These are phyloP conservation scores for Tetraodon nigroviridis DNA, from an alignment of 2,113 vertebrate species.

Conservation along the genomic window DNA sequence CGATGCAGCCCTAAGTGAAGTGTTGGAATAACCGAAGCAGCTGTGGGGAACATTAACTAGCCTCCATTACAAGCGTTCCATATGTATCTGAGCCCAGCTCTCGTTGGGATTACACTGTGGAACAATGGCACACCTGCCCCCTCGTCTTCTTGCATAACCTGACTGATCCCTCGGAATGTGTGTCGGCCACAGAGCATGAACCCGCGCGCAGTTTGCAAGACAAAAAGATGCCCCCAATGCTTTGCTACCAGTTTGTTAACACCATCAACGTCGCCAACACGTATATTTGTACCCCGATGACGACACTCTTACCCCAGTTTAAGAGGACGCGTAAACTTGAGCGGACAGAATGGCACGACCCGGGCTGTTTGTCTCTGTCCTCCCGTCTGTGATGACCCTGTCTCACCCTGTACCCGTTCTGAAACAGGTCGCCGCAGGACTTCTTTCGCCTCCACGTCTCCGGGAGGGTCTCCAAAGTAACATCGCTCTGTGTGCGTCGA, in stretches of 20 bases:
- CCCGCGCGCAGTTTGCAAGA: not conserved
- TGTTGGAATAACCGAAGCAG: conserved; percentile 31
- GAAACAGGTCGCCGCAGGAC: conserved; percentile 86
- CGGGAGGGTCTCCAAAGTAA: conserved; percentile 56
- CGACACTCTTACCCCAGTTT: conserved; percentile 86
- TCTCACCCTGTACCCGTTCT: conserved; percentile 87
- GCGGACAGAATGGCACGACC: conserved; percentile 69
- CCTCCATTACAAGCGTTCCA: conserved; percentile 35
- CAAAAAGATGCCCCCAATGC: not conserved
- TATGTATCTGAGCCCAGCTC: conserved; percentile 32
- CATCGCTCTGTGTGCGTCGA: conserved; percentile 61
- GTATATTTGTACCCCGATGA: not conserved
- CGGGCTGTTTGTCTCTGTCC: conserved; percentile 68
- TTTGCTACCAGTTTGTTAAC: not conserved
- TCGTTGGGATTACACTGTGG: conserved; percentile 47
- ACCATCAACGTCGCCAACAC: too few relatives aligned
- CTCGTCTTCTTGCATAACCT: conserved; percentile 54
- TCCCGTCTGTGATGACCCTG: conserved; percentile 59
- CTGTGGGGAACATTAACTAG: conserved; percentile 25
- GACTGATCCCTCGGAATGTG: conserved; percentile 21
- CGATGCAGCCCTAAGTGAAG: too few relatives aligned
- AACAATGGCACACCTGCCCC: conserved; percentile 56
- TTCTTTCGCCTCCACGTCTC: conserved; percentile 79
- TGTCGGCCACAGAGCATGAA: not conserved
- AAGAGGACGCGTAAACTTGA: conserved; percentile 72